Base-by-base conservation (phyloP, 2,113 vertebrate genomes). In the Chloropsis hardwickii region DNA sequence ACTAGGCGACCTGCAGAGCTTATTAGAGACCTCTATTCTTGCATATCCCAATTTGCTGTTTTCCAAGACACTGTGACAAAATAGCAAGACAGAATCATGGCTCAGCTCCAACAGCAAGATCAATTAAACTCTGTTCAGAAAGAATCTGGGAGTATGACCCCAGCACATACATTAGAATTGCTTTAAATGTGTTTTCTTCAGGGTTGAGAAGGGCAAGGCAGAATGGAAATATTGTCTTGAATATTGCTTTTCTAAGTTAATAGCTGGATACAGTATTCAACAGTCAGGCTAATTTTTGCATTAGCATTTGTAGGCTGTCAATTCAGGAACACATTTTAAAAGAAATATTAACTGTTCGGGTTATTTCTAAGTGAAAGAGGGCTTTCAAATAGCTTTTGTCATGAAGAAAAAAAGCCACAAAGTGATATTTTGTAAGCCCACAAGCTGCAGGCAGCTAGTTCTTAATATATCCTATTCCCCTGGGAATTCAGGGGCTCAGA, bases 321-420 rank as follows among this genome's bases (percentile, higher is more conserved):
- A 50, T 82, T 83, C 51, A 80, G 77, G 53, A 88, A 50, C 6
- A 44, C 5, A 25, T 76, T 95, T 89, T 65, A 76, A 87, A 84
- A 91, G 60, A 81, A 67, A 6, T 19, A 94, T 94, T 84, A 91
- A 80, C 73, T 45, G 8, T 60, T 57, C 15, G 3, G 53, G 54
- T 44, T 91, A 84, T 87, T 94, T 95, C 91, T 94, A 89, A 91
- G 21, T 80, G 67, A 92, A 95, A 72, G 37, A 87, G 91, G 64
- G 24, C 42, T 88, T 92, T 94, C 81, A 94, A 91, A 80, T 58
- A 95, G 45, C 47, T 94, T 96, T 86, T 92, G 58, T 92, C 60
- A 81, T 21, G 28, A 61, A 87, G 24, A n/a, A 71, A 84, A 50
- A 50, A 48, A 42, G 6, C 3, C 31, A 17, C 37, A 28, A 93